phyloP scores from a whole-genome alignment of 1,140 invertebrate species.

The Thrips palmi region DNA sequence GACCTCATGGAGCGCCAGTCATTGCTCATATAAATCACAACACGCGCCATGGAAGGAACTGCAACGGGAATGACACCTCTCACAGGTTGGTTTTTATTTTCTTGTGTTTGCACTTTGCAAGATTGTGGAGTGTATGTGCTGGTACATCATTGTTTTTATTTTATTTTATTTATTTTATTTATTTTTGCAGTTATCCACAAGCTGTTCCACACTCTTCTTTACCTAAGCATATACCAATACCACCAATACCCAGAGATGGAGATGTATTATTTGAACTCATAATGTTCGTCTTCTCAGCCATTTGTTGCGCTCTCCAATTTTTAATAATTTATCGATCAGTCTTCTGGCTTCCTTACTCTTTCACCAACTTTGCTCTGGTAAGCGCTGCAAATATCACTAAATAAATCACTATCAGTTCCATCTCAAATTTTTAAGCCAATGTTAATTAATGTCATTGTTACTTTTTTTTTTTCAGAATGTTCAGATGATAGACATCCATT shows the following conservation, averaged over 20 bases:
- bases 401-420: neutral
- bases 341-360: slow-evolving; percentile 92
- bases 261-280: slow-evolving; percentile 75
- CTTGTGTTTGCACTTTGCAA: no score
- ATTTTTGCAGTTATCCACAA: no score
- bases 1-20: no score
- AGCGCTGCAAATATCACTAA: no score
- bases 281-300: slow-evolving; percentile 58
- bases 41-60: no score
- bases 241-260: slow-evolving; percentile 61
- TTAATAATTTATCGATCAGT: slow-evolving; percentile 87
- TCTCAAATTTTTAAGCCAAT: slow-evolving; percentile 9
- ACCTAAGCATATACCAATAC: slow-evolving; percentile 74
- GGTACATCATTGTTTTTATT: no score
- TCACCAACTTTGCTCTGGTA: slow-evolving; percentile 76
- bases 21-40: no score
- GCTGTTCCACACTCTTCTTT: no score
- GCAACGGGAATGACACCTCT: no score
- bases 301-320: slow-evolving; percentile 65
- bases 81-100: no score
- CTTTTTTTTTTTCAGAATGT: slow-evolving; percentile 67
- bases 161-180: no score
- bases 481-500: slow-evolving; percentile 77
- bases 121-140: no score
- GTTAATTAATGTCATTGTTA: slow-evolving; percentile 6